Evolutionary conservation across 2,888 invertebrate species (phyloP), one percentile per base, ranked within the genome.

Genomic region (Drosophila basisetae): DNA sequence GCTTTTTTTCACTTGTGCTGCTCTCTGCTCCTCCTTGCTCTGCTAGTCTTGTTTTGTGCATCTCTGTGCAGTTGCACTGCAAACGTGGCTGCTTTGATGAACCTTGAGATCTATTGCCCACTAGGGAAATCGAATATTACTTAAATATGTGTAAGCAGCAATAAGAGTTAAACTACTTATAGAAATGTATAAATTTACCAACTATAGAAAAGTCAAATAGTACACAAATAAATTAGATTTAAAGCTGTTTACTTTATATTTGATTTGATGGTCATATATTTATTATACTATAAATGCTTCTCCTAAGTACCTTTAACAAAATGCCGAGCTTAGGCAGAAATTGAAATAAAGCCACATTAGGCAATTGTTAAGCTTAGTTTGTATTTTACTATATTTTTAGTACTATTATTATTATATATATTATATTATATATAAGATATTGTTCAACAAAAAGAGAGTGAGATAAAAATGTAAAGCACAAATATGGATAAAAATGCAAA

Each of bases 61-160:
- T 31, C 43, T 67, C 35, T 35, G 35, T 31, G 22, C 16, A 41
- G 25, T 22, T 58, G 31, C 68, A 16, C 33, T 16, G 55, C n/a
- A 47, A 67, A 43, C 25, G 35, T 47, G 67, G 67, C 35, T 47
- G 9, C 33, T 43, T 53, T 31, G 30, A 33, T 37, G 49, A 2
- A 56, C 28, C n/a, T 30, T 28, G n/a, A n/a, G n/a, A 25, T 56
- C 30, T 30, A 30, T 25, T 47, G 47, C 25, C 16, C 47, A 25
- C 28, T 9, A 4, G 47, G 25, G 47, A 47, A 47, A 25, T 47
- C 47, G 47, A 9, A 16, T 28, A 47, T 47, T 47, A 47, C 47
- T 9, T 16, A 9, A 47, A 25, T 16, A 25, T 25, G 47, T 25
- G 16, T 25, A 1, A 16, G 47, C 13, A 7, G 7, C 16, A 47